phyloP scores from a whole-genome alignment of 2,797 vertebrate species.

The Pseudochirops cupreus region DNA sequence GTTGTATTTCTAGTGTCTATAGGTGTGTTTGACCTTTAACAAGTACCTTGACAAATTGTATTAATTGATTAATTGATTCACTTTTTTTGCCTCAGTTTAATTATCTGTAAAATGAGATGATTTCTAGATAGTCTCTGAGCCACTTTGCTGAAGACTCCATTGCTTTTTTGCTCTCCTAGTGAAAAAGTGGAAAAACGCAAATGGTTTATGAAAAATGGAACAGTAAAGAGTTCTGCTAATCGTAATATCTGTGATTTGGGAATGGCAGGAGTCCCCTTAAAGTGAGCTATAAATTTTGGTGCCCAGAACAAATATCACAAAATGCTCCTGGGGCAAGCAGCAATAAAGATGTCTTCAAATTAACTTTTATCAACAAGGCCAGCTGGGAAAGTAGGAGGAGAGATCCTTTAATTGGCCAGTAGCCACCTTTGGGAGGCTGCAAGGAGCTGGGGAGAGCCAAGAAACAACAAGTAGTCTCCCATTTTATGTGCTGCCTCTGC shows the following conservation, averaged over 20 bases:
- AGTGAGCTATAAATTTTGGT: not conserved
- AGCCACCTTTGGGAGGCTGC: not conserved
- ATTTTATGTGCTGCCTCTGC: not conserved
- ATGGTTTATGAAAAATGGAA: not conserved
- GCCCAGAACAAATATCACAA: not conserved
- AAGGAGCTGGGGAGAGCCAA: not conserved
- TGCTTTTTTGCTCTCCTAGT: not conserved
- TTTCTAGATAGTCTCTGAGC: not conserved
- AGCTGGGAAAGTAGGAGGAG: not conserved
- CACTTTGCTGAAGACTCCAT: not conserved
- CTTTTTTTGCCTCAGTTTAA: not conserved
- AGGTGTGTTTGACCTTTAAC: not conserved
- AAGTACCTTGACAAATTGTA: not conserved
- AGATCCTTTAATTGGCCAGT: not conserved
- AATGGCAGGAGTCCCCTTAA: not conserved
- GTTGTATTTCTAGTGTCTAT: not conserved
- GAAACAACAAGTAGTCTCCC: not conserved
- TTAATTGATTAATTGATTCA: not conserved
- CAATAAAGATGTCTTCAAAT: not conserved
- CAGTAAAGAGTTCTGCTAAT: not conserved
- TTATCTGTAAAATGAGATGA: not conserved
- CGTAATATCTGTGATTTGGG: not conserved
- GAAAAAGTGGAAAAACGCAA: not conserved
- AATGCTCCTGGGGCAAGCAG: not conserved
- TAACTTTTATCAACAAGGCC: not conserved